A percentile compares a stretch with the other conserved stretches of the same genome.
These are phyloP conservation scores for Coryphaenoides rupestris DNA, from an alignment of 2,113 vertebrate species.

Conservation along the genomic window DNA sequence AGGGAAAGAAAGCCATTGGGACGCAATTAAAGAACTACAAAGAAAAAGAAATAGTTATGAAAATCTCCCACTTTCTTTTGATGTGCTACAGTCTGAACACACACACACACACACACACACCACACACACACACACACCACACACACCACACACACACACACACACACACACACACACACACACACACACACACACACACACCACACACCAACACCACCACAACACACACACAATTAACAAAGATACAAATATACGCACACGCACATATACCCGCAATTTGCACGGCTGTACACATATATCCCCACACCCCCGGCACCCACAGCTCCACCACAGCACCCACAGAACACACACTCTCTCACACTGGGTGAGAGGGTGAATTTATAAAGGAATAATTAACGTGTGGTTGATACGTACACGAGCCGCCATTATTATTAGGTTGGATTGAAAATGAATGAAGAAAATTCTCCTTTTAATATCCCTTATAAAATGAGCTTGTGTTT, in stretches of 20 bases:
- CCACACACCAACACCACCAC: too few species aligned
- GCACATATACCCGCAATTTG: too few species aligned
- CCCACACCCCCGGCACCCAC: too few species aligned
- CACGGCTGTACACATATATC: too few species aligned
- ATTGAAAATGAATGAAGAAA: slow-evolving; percentile 1
- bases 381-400: background rate
- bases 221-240: too few species aligned
- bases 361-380: background rate
- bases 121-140: too few species aligned
- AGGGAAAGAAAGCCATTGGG: slow-evolving; percentile 76
- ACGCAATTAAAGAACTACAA: slow-evolving; percentile 82
- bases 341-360: slow-evolving; percentile 11
- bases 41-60: slow-evolving; percentile 77
- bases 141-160: background rate
- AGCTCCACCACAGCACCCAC: slow-evolving; percentile 19
- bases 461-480: slow-evolving; percentile 2
- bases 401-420: background rate
- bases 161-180: slow-evolving; percentile 14
- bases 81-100: slow-evolving; percentile 72
- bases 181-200: too few species aligned
- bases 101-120: too few species aligned
- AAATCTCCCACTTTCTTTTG: slow-evolving; percentile 77
- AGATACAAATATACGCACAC: too few species aligned
- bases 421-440: background rate
- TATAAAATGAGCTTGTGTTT: slow-evolving; percentile 26